Conservation (phyloP, 1,140 invertebrate genomes). For the Drosophila arizonae region DNA sequence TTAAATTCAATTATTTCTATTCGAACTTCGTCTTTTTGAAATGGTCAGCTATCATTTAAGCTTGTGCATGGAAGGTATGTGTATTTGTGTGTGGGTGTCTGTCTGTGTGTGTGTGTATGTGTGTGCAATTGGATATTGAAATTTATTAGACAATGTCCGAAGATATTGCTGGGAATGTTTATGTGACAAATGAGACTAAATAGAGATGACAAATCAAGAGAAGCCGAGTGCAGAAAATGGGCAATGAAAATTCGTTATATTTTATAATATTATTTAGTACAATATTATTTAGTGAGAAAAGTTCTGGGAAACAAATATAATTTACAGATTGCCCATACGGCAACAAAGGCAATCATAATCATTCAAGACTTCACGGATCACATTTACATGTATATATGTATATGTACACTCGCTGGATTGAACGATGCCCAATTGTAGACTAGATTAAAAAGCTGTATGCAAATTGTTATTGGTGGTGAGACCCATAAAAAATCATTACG, state of each 20-base stretch:
- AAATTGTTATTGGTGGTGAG: slow-evolving; percentile 16
- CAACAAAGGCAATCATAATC: not conserved
- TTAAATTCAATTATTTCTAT: not conserved
- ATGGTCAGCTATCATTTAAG: slow-evolving; percentile 8
- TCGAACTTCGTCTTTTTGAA: slow-evolving; percentile 8
- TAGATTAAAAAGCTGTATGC: slow-evolving; percentile 37
- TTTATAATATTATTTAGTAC: no score
- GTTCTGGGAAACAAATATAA: no score
- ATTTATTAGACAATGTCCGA: not conserved
- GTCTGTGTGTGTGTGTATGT: not conserved
- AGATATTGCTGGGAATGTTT: not conserved
- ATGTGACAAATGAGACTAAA: not conserved
- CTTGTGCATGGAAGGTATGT: no score
- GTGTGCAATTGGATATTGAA: slow-evolving; percentile 1
- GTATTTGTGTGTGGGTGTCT: no score
- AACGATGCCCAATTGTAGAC: not conserved
- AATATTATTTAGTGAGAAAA: no score
- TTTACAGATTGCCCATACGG: no score
- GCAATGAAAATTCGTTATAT: no score
- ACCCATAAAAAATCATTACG: slow-evolving; percentile 49
- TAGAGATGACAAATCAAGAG: not conserved
- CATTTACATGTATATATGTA: not conserved
- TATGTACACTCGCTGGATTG: slow-evolving; percentile 6
- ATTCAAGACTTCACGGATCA: not conserved
- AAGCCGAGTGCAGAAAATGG: no score